Base-by-base conservation (phyloP, 1,140 invertebrate species). In the Rhysida immarginata region DNA sequence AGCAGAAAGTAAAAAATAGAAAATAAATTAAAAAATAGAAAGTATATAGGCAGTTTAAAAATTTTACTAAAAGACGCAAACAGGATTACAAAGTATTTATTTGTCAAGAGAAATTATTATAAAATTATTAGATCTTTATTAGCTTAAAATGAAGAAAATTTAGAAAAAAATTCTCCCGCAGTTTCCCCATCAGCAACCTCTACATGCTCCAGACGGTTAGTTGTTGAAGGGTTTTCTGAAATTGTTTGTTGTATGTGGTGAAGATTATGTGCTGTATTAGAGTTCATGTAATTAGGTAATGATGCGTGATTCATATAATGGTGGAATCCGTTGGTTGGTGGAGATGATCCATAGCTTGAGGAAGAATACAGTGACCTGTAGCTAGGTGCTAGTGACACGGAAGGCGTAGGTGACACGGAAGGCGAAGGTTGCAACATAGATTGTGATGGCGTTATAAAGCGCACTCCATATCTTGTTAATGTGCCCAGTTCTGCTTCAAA, bases 401-500 rank as follows among this genome's bases (percentile, higher is more conserved):
- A n/a, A n/a, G n/a, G n/a, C n/a, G n/a, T n/a, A n/a, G 29, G 29
- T 35, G 29, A 35, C 29, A 35, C 29, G 29, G 29, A 54, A 45
- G 2, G 8, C 53, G 41, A 54, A 16, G 25, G 26, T 54, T 25
- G 18, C 41, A 29, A 54, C 35, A 29, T 29, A 11, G 53, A 43
- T 44, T 24, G 26, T 11, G 26, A 43, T 24, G 53, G n/a, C 41
- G 11, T 54, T 3, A 16, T 2, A 16, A 42, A 35, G 18, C 27
- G 53, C 53, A 54, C 29, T 35, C 26, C 26, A 27, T 54, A 24
- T 29, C 26, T 54, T 42, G 53, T 54, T 29, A 54, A 54, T n/a
- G 8, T 54, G 53, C 53, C 53, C 53, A 54, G 25, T 54, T 54
- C 26, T 45, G 53, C 53, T 54, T 54, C 53, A 35, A 54, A 54